Evolutionary conservation across 2,113 vertebrate genomes (phyloP), one percentile per base, ranked within the genome.

Genomic region (Xiphophorus maculatus): DNA sequence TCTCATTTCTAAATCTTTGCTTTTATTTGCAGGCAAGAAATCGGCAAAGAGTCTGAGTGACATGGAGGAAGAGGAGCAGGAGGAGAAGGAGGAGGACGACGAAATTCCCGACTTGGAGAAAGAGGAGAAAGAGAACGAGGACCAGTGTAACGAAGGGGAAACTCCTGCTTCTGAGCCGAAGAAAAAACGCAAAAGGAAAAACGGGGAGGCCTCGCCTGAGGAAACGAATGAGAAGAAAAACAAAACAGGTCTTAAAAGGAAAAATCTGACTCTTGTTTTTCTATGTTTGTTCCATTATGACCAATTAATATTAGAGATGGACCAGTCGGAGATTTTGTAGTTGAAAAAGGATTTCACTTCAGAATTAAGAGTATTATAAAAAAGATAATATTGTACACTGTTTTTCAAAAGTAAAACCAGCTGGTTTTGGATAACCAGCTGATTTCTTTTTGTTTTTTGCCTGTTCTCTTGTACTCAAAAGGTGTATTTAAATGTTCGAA

Each of bases 41-140:
- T 12, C 77, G 32, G 63, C 12, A 12, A 75, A 17, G 30, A 89
- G 82, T 25, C 72, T 87, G 58, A 91, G 79, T 66, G 88, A 88
- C 40, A 82, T 83, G 22, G 91, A 91, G 69, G 88, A 92, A 48
- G 87, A 90, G 2, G 87, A 87, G 12, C 74, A 83, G 28, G 73
- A 81, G 15, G 88, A 91, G 32, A 95, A 96, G 86, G 87, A 87
- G 12, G 76, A 83, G 28, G 73, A 81, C 5, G 72, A 80, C 6
- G 69, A 85, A 44, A 66, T 70, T 37, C 74, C 82, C 3, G 86
- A 87, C 5, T 71, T 88, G 15, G 88, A 91, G 32, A 77, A 96
- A 9, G 95, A 97, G 15, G 88, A 91, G 32, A 77, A 96, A 9
- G 95, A 97, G 83, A 97, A 96, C 27, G 95, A 96, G 25, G 92